A percentile compares a stretch with the other conserved stretches of the same genome.
Evolutionary conservation across 2,113 vertebrate species (phyloP).

Genomic region (Sebastes fasciatus): DNA sequence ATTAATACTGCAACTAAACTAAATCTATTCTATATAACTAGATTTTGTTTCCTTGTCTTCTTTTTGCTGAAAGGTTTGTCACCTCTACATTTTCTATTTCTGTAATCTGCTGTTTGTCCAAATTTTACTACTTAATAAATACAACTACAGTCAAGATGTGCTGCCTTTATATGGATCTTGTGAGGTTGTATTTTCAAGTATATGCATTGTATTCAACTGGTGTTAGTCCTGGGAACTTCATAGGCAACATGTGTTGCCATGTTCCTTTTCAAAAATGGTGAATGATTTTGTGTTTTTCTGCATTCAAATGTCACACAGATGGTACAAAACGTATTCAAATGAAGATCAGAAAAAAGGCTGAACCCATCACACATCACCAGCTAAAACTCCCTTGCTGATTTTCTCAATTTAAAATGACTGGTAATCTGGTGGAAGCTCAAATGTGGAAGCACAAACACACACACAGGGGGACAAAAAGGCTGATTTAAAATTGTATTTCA

Average conservation of each 20-base stretch:
- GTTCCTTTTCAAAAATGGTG: neutral
- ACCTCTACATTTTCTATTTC: neutral
- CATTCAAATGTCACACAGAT: neutral
- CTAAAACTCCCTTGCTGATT: neutral
- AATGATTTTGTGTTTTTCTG: neutral
- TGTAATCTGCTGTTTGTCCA: neutral
- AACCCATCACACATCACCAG: too few relatives aligned
- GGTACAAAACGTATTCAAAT: neutral
- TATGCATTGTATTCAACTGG: too few relatives aligned
- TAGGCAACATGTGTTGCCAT: neutral
- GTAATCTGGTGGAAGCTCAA: neutral
- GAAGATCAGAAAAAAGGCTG: too few relatives aligned
- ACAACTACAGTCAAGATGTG: neutral
- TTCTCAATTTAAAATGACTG: neutral
- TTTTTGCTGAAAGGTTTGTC: neutral
- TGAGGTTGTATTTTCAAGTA: too few relatives aligned
- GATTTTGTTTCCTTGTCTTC: neutral
- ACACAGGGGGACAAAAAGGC: neutral
- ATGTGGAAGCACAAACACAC: neutral
- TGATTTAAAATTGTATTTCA: neutral
- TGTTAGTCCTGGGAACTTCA: neutral
- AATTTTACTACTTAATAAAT: neutral
- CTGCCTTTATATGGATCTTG: too few relatives aligned
- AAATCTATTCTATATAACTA: neutral
- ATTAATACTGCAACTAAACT: neutral